phyloP scores from a whole-genome alignment of 2,888 invertebrate species.

The Mantis religiosa region DNA sequence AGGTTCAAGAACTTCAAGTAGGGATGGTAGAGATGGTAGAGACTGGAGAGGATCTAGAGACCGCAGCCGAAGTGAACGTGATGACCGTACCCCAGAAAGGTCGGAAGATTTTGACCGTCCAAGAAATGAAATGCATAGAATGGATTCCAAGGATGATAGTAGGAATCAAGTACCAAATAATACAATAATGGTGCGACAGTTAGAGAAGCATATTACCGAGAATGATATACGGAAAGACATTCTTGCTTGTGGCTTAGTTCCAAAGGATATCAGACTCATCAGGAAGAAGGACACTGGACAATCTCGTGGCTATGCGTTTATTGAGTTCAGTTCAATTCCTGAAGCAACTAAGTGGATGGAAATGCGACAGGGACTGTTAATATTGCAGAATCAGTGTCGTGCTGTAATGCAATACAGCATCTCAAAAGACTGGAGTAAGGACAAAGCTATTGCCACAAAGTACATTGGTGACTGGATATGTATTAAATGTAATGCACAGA shows the following conservation, averaged over 20 bases:
- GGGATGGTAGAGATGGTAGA: not conserved
- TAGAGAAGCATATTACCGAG: conserved; percentile 73
- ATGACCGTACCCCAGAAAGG: conserved; percentile 4
- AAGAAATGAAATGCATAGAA: not conserved
- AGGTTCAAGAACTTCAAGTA: not conserved
- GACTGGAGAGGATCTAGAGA: conserved; percentile 2
- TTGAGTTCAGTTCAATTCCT: conserved; percentile 85
- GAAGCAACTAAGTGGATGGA: conserved; percentile 92
- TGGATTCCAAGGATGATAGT: conserved; percentile 43
- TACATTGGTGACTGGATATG: not conserved
- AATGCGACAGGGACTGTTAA: conserved; percentile 73
- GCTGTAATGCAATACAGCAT: conserved; percentile 74
- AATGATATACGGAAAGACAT: conserved; percentile 76
- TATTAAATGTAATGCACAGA: conserved; percentile 85
- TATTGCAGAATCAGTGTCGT: conserved; percentile 67
- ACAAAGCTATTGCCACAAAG: not conserved
- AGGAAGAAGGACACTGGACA: conserved; percentile 82
- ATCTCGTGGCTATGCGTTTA: conserved; percentile 86
- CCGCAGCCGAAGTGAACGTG: not conserved
- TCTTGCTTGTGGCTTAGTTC: conserved; percentile 66
- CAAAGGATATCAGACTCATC: conserved; percentile 77
- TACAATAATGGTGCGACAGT: conserved; percentile 70
- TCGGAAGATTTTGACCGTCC: not conserved
- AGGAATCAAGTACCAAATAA: conserved; percentile 59
- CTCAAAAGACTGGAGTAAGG: conserved; percentile 18